phyloP scores from a whole-genome alignment of 2,888 invertebrate species.

The Hydroisotoma schaefferi region DNA sequence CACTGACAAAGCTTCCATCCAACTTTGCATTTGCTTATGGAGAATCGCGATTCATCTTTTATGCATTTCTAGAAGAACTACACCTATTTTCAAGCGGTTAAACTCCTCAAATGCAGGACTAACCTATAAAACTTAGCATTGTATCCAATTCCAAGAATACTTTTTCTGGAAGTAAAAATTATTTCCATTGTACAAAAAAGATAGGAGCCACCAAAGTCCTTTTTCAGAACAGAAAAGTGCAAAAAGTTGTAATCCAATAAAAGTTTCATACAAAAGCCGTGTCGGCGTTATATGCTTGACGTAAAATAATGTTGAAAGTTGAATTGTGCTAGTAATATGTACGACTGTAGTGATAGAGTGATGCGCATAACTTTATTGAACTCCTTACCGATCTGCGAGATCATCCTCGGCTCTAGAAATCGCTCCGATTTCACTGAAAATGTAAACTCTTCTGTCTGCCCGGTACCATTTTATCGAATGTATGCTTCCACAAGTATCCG shows the following conservation, averaged over 20 bases:
- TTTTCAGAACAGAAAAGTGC: background rate
- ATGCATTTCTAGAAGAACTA: too few relatives aligned
- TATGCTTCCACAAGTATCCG: conserved; percentile 68
- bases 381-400: conserved; percentile 66
- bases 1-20: too few relatives aligned
- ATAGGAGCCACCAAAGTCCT: too few relatives aligned
- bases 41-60: too few relatives aligned
- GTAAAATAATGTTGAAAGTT: background rate
- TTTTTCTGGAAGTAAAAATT: too few relatives aligned
- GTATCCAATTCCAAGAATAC: too few relatives aligned
- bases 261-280: background rate
- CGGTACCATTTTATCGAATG: conserved; percentile 84
- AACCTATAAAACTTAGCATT: too few relatives aligned
- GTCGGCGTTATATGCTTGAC: background rate
- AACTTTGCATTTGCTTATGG: too few relatives aligned
- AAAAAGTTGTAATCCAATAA: conserved; percentile 11
- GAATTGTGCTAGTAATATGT: too few relatives aligned
- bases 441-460: conserved; percentile 68
- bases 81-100: too few relatives aligned
- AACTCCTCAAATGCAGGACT: too few relatives aligned
- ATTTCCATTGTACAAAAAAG: background rate
- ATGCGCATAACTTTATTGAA: background rate
- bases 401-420: conserved; percentile 67
- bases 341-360: too few relatives aligned
- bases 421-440: conserved; percentile 67